phyloP scores from a whole-genome alignment of 2,888 invertebrate species.

The Cheilosia scutellata region DNA sequence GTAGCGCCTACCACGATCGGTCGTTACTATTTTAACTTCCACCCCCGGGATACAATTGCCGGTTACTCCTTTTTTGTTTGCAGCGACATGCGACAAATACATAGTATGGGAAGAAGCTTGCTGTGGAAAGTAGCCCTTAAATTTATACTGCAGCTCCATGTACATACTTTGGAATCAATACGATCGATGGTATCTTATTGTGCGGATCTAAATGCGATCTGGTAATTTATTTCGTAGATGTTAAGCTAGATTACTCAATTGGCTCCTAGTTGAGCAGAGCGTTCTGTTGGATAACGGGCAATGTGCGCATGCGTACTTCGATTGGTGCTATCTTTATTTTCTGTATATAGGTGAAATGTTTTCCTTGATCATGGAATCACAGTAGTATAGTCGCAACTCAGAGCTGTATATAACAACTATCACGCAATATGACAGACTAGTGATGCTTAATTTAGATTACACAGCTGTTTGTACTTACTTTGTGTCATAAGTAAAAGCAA shows the following conservation, averaged over 20 bases:
- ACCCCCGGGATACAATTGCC: constrained; percentile 63
- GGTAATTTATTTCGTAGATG: constrained; percentile 78
- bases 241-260: constrained; percentile 67
- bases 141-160: constrained; percentile 51
- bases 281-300: constrained; percentile 69
- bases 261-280: constrained; percentile 47
- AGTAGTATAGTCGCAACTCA: too few species aligned
- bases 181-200: constrained; percentile 68
- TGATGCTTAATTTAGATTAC: too few species aligned
- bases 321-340: constrained; percentile 3
- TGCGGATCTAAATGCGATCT: constrained; percentile 78
- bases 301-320: constrained; percentile 47
- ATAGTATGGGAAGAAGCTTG: constrained; percentile 29
- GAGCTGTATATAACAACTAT: background rate
- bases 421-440: background rate
- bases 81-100: constrained; percentile 71
- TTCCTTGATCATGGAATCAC: background rate
- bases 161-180: constrained; percentile 49
- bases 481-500: too few species aligned
- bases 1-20: constrained; percentile 73
- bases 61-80: constrained; percentile 29
- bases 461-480: too few species aligned
- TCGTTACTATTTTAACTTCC: constrained; percentile 67
- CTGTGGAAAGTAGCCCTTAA: constrained; percentile 71
- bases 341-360: background rate